Evolutionary conservation across 2,113 vertebrate species (phyloP), one percentile per base, ranked within the genome.

Genomic region (Jaculus jaculus): DNA sequence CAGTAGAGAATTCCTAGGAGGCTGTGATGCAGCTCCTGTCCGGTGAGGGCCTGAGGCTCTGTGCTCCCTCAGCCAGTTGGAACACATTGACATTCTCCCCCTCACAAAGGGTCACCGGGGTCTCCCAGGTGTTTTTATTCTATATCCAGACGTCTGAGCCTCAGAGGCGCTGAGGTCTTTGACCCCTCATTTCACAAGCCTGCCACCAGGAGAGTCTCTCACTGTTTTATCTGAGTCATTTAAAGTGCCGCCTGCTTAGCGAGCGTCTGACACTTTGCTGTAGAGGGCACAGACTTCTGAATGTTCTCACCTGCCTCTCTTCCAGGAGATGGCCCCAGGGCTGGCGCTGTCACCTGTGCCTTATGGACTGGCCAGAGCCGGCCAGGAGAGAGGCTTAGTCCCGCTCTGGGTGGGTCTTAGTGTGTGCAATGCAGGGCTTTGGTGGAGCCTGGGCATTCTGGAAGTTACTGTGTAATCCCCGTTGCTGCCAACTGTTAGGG

Each of bases 141-240:
- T 92, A 89, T 65, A 85, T 94, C 69, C 63, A 15, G 18, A 83
- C 0, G 0, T 90, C 42, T 69, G 91, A 94, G 85, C 87, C 95
- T 61, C 96, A 66, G 82, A 95, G 88, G 94, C 84, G 18, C 95
- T 0, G 39, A 85, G 90, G 84, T 94, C 83, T 71, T 92, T 96
- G 96, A 93, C 92, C 95, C 65, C 78, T 87, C 37, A 0, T 83
- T 89, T 90, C 0, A 47, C 42, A 47, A 47, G 3, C 42, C 74
- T 93, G 92, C 93, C 69, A 10, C 92, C n/a, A 1, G 42, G 74
- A 93, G 80, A 94, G 87, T 85, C 91, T 97, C 91, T 95, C 96
- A 47, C 93, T 93, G 92, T 96, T 96, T 95, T 77, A 92, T 97
- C 96, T 96, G 93, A 51, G 82, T 72, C 90, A 87, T 93, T 96